Percentiles rank a stretch among this genome's conserved stretches.
These are phyloP conservation scores for Dasypolia templi DNA, from an alignment of 2,888 invertebrate species.

Conservation along the genomic window DNA sequence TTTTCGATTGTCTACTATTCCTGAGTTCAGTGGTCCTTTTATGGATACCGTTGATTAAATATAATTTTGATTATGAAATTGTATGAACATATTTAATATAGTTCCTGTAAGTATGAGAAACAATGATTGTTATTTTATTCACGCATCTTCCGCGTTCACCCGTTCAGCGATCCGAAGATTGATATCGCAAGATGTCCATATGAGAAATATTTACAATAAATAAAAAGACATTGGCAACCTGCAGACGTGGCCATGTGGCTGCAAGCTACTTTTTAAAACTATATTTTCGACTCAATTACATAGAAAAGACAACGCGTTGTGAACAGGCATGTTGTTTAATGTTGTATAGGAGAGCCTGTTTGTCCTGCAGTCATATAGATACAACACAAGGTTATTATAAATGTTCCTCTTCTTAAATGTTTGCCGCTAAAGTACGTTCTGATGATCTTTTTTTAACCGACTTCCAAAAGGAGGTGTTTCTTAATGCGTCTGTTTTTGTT, in stretches of 20 bases:
- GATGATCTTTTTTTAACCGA: no score
- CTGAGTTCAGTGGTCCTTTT: constrained; percentile 3
- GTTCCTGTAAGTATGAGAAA: constrained; percentile 10
- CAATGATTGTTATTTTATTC: constrained; percentile 37
- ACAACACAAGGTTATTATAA: background rate
- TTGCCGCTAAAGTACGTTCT: no score
- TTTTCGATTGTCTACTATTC: background rate
- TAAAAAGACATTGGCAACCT: background rate
- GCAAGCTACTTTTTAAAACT: background rate
- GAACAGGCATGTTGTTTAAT: no score
- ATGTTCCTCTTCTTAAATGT: no score
- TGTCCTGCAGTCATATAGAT: background rate
- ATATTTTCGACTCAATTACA: background rate
- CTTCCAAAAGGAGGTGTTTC: no score
- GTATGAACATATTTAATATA: constrained; percentile 31
- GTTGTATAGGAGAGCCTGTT: background rate
- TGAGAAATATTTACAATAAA: constrained; percentile 1
- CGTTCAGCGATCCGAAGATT: constrained; percentile 25
- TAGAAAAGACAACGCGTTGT: background rate
- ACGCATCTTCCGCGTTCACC: constrained; percentile 46
- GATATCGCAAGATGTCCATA: background rate
- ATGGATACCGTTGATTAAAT: constrained; percentile 21
- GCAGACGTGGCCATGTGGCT: background rate
- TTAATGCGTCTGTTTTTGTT: no score
- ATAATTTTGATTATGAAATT: constrained; percentile 17